Evolutionary conservation across 2,888 invertebrate species (phyloP).

Genomic region (Trichogramma dendrolimi): DNA sequence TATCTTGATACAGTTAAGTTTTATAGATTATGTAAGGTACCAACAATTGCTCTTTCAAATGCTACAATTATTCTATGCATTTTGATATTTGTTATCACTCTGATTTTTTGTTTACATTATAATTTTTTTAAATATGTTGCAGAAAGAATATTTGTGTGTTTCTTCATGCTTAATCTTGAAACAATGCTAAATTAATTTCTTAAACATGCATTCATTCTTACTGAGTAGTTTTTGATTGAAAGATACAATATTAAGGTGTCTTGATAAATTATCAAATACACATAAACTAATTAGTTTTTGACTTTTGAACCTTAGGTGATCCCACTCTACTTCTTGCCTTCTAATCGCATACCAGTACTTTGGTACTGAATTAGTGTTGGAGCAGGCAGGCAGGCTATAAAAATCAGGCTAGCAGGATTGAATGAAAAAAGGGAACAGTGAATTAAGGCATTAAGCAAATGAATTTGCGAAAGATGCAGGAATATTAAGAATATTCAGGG

Average conservation of each 20-base stretch:
- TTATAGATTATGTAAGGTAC: constrained; percentile 22
- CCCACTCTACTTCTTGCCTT: constrained; percentile 50
- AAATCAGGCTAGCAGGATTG: constrained; percentile 37
- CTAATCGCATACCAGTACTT: constrained; percentile 49
- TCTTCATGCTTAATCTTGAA: constrained; percentile 11
- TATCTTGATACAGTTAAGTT: neutral
- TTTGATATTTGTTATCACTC: constrained; percentile 7
- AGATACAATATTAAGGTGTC: constrained; percentile 21
- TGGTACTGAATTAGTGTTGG: constrained; percentile 51
- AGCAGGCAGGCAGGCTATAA: constrained; percentile 47
- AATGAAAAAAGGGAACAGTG: constrained; percentile 22
- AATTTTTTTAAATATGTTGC: neutral
- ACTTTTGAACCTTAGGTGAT: constrained; percentile 52
- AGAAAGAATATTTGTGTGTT: constrained; percentile 2
- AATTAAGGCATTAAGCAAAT: constrained; percentile 24
- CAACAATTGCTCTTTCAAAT: constrained; percentile 24
- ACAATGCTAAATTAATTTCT: neutral
- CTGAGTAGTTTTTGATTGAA: constrained; percentile 6
- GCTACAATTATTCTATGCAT: neutral
- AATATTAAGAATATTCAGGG: constrained; percentile 18
- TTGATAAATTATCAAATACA: constrained; percentile 11
- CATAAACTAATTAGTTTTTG: constrained; percentile 44
- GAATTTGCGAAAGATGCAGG: constrained; percentile 20
- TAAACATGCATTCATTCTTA: constrained; percentile 4
- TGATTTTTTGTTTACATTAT: constrained; percentile 12